Conservation (phyloP, 2,797 vertebrate species). For the Odontamblyopus rebecca region DNA sequence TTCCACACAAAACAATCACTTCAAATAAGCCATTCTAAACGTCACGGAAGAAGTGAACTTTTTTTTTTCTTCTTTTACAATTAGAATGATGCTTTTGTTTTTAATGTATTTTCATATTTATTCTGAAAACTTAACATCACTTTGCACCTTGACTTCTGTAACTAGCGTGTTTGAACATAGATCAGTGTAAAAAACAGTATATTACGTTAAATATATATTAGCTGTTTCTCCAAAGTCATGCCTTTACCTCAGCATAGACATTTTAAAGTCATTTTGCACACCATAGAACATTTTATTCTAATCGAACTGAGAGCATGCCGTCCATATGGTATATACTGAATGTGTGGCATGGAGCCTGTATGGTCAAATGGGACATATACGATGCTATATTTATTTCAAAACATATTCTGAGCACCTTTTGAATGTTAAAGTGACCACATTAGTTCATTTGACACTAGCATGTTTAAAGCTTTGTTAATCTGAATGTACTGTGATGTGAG, state of each 20-base stretch:
- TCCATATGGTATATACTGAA: slow-evolving; percentile 26
- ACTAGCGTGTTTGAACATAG: slow-evolving; percentile 25
- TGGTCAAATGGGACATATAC: slow-evolving; percentile 26
- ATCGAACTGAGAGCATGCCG: slow-evolving; percentile 31
- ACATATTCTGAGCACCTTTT: slow-evolving; percentile 31
- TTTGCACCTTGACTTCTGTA: slow-evolving; percentile 19
- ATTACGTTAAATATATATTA: not conserved
- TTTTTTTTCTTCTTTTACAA: not conserved
- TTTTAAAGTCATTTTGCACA: slow-evolving; percentile 45
- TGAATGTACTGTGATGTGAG: slow-evolving; percentile 44
- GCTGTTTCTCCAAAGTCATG: slow-evolving; percentile 38
- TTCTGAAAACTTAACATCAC: not conserved
- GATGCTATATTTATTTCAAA: slow-evolving; percentile 2
- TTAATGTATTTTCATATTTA: not conserved
- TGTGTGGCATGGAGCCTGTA: slow-evolving; percentile 38
- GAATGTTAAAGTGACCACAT: slow-evolving; percentile 40
- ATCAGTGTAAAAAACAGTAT: slow-evolving; percentile 9
- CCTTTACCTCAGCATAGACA: slow-evolving; percentile 36
- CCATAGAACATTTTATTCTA: slow-evolving; percentile 8
- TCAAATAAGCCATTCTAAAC: not conserved
- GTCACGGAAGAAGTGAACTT: not conserved
- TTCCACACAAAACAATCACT: not conserved
- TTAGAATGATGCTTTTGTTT: not conserved
- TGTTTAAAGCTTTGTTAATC: slow-evolving; percentile 39
- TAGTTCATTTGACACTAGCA: slow-evolving; percentile 42